Conservation (phyloP, 2,797 vertebrate genomes). For the Enteromius paludinosus region DNA sequence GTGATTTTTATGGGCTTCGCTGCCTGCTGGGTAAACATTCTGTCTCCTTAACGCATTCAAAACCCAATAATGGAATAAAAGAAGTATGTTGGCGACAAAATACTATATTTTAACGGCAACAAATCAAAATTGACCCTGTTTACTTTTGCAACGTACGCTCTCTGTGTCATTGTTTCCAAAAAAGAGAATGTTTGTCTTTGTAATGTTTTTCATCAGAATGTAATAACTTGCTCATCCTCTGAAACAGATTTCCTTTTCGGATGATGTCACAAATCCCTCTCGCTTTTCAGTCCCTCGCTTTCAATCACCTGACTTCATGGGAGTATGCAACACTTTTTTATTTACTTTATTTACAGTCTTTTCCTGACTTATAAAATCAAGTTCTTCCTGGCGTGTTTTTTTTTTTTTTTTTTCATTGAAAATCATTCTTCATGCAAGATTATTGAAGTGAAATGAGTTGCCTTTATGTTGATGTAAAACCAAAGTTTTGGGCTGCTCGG, state of each 20-base stretch:
- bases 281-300: neutral
- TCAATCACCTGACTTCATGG: neutral
- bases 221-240: conserved; percentile 4
- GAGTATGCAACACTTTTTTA: neutral
- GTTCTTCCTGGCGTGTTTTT: neutral
- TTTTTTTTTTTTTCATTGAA: neutral
- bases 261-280: conserved; percentile 15
- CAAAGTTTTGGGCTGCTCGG: neutral
- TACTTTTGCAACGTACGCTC: neutral
- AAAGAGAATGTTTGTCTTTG: conserved; percentile 4
- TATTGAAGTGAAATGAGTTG: neutral
- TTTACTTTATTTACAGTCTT: no score
- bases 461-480: neutral
- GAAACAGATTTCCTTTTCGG: neutral
- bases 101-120: neutral
- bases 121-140: neutral
- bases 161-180: neutral
- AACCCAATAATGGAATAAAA: conserved; percentile 17
- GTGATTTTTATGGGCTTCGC: conserved; percentile 25
- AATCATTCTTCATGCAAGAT: neutral
- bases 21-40: conserved; percentile 32
- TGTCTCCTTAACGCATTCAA: conserved; percentile 16
- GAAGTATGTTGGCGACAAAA: neutral
- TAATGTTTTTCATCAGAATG: conserved; percentile 4
- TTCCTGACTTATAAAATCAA: no score